A percentile compares a stretch with the other conserved stretches of the same genome.
phyloP scores from a whole-genome alignment of 1,140 invertebrate species.

The Holcopasites calliopsidis region DNA sequence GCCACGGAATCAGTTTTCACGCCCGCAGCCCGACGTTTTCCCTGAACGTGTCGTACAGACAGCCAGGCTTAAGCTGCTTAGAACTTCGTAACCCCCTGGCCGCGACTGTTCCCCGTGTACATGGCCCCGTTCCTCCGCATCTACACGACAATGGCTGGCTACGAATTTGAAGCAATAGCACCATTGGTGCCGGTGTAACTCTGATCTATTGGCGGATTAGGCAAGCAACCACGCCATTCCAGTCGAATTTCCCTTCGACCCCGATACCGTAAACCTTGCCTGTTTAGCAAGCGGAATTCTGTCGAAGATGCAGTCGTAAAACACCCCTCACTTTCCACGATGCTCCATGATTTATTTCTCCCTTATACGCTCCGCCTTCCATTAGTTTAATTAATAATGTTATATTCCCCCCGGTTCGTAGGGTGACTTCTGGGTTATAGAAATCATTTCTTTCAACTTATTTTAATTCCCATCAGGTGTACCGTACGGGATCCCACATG shows the following conservation, averaged over 20 bases:
- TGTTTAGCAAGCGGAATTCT: slow-evolving; percentile 26
- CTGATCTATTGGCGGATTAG: slow-evolving; percentile 66
- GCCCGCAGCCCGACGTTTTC: slow-evolving; percentile 16
- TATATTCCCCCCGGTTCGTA: neutral
- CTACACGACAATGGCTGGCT: slow-evolving; percentile 2
- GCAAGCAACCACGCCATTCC: slow-evolving; percentile 31
- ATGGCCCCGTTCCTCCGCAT: neutral
- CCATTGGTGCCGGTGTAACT: slow-evolving; percentile 45
- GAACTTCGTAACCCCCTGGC: slow-evolving; percentile 31
- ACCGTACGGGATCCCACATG: too few species aligned
- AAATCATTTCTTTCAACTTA: neutral
- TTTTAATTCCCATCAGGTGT: neutral
- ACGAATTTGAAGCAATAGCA: slow-evolving; percentile 53
- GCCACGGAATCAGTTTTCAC: neutral
- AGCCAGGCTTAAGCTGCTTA: slow-evolving; percentile 45
- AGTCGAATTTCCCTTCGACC: slow-evolving; percentile 36
- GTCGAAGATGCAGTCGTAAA: slow-evolving; percentile 19
- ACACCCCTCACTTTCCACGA: neutral
- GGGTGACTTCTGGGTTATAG: too few species aligned
- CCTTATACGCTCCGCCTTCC: neutral
- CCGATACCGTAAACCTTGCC: neutral
- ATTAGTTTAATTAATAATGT: neutral
- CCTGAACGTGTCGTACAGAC: slow-evolving; percentile 6
- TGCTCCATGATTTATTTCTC: neutral
- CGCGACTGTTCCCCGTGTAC: neutral